Conservation (phyloP, 1,140 invertebrate species). For the Proales similis region DNA sequence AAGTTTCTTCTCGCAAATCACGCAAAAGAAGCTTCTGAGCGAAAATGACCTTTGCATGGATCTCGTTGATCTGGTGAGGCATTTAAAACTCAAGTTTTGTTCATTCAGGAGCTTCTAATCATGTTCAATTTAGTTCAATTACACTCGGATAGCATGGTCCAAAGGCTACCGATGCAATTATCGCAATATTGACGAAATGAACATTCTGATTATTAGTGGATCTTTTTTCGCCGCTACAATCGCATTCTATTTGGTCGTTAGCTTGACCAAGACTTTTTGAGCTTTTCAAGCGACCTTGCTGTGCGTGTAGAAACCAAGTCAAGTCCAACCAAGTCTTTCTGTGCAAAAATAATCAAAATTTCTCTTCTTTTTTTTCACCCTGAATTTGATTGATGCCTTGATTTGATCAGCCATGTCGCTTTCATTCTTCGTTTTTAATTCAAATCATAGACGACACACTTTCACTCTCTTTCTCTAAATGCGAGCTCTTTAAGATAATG, state of each 20-base stretch:
- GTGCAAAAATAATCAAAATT: no score
- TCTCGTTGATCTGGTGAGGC: constrained; percentile 15
- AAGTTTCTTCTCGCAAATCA: not conserved
- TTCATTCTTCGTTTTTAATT: no score
- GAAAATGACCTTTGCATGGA: constrained; percentile 37
- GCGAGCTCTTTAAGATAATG: no score
- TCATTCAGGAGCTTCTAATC: not conserved
- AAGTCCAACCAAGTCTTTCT: no score
- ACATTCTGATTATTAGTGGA: constrained; percentile 24
- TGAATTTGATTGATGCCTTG: no score
- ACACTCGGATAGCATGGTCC: constrained; percentile 32
- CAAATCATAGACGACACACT: no score
- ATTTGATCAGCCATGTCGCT: no score
- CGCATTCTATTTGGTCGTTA: not conserved
- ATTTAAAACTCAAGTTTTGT: not conserved
- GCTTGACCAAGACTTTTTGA: no score
- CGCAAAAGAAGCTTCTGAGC: not conserved
- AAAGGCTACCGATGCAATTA: constrained; percentile 37
- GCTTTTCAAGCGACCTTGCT: no score
- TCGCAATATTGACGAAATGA: constrained; percentile 18
- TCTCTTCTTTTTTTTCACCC: no score
- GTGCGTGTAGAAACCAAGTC: no score
- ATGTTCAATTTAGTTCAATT: constrained; percentile 32
- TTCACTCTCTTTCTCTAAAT: no score
- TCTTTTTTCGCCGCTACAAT: not conserved